phyloP scores from a whole-genome alignment of 2,888 invertebrate species.

The Yponomeuta evonymella region DNA sequence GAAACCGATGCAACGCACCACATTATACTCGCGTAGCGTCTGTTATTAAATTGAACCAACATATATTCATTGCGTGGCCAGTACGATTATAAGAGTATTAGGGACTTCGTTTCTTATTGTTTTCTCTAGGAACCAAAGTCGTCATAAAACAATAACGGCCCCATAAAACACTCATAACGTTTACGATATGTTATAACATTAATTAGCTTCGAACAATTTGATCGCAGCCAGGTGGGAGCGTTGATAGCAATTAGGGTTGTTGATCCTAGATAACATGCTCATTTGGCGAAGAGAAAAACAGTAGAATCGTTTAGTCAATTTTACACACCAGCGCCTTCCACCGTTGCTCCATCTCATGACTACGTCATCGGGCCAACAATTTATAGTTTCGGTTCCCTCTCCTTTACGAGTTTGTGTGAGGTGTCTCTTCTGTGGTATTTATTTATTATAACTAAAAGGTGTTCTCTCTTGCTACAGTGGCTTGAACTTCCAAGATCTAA shows the following conservation, averaged over 20 bases:
- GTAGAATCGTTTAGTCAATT: not conserved
- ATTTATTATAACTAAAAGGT: not conserved
- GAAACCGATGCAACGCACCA: conserved; percentile 25
- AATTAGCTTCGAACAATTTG: not conserved
- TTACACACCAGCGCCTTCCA: not conserved
- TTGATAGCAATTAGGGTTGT: not conserved
- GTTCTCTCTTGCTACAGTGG: conserved; percentile 79
- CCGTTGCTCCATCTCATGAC: not conserved
- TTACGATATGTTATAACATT: not conserved
- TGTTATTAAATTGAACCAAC: not conserved
- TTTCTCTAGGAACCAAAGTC: not conserved
- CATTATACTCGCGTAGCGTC: conserved; percentile 11
- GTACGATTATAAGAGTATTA: not conserved
- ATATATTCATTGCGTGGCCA: not conserved
- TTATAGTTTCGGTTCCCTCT: too few relatives aligned
- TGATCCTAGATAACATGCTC: not conserved
- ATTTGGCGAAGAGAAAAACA: not conserved
- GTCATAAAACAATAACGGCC: not conserved
- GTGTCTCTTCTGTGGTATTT: not conserved
- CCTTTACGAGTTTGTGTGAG: too few relatives aligned
- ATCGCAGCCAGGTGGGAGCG: not conserved
- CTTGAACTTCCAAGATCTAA: conserved; percentile 91
- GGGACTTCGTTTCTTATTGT: not conserved
- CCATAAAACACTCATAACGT: not conserved
- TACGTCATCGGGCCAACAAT: too few relatives aligned